Evolutionary conservation across 2,797 vertebrate genomes (phyloP).

Genomic region (Podarcis siculus): DNA sequence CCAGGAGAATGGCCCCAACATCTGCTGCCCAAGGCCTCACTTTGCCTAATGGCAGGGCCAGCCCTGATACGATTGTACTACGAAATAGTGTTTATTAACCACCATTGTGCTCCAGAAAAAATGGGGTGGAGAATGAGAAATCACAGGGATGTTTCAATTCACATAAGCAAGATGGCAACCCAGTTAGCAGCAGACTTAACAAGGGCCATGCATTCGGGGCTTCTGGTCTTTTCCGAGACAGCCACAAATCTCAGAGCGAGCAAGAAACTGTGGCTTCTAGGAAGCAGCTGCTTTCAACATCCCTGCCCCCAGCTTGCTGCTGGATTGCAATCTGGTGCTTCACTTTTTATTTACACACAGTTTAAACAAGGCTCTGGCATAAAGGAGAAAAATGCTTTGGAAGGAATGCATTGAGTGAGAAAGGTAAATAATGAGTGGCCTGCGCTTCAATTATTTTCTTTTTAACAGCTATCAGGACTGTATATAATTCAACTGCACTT

Average conservation of each 20-base stretch:
- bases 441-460: slow-evolving; percentile 68
- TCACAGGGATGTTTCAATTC: slow-evolving; percentile 38
- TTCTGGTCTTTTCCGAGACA: slow-evolving; percentile 36
- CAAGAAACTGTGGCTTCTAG: slow-evolving; percentile 8
- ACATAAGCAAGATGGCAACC: slow-evolving; percentile 40
- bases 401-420: slow-evolving; percentile 57
- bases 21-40: too few relatives aligned
- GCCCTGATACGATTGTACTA: too few relatives aligned
- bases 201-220: slow-evolving; percentile 2
- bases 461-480: slow-evolving; percentile 68
- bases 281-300: slow-evolving; percentile 45
- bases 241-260: slow-evolving; percentile 25
- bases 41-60: too few relatives aligned
- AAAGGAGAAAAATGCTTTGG: slow-evolving; percentile 56
- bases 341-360: slow-evolving; percentile 61
- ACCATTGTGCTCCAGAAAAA: neutral
- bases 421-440: slow-evolving; percentile 66
- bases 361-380: slow-evolving; percentile 74
- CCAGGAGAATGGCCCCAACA: too few relatives aligned
- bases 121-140: neutral
- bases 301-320: slow-evolving; percentile 27
- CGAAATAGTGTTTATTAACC: neutral
- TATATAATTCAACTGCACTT: slow-evolving; percentile 60
- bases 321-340: slow-evolving; percentile 42
- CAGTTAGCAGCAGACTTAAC: slow-evolving; percentile 33